phyloP scores from a whole-genome alignment of 1,140 invertebrate species.

The Bactericera cockerelli region DNA sequence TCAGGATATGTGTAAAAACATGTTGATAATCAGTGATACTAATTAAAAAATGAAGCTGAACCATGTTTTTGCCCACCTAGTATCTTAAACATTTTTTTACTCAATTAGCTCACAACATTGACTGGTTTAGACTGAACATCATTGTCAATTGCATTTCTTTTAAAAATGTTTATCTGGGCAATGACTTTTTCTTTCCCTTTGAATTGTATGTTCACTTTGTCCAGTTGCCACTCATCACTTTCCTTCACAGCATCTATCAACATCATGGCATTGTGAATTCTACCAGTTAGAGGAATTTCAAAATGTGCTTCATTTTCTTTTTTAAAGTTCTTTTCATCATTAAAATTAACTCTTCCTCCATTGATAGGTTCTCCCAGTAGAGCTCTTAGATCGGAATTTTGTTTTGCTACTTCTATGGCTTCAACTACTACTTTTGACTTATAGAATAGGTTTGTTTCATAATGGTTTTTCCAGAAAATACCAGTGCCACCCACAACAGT shows the following conservation, averaged over 20 bases:
- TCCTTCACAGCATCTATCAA: background rate
- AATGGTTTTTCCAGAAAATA: background rate
- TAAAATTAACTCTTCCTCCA: background rate
- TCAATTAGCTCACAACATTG: too few species aligned
- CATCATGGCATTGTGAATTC: background rate
- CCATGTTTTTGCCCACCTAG: too few species aligned
- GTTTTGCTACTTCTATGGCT: background rate
- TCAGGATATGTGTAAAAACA: too few species aligned
- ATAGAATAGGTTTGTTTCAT: background rate
- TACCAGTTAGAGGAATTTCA: background rate
- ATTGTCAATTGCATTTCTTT: too few species aligned
- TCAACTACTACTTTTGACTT: background rate
- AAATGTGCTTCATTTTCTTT: background rate
- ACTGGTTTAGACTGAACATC: too few species aligned
- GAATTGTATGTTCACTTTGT: background rate
- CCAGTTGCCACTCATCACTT: background rate
- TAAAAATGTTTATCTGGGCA: too few species aligned
- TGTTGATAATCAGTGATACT: too few species aligned
- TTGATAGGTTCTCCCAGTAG: background rate
- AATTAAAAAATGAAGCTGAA: too few species aligned
- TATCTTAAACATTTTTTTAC: too few species aligned
- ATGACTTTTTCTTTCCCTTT: background rate
- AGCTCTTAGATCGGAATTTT: background rate
- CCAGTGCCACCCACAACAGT: background rate
- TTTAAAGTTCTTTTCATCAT: background rate